These are phyloP conservation scores for Anthophora plumipes DNA, from an alignment of 2,888 invertebrate species.

Conservation along the genomic window DNA sequence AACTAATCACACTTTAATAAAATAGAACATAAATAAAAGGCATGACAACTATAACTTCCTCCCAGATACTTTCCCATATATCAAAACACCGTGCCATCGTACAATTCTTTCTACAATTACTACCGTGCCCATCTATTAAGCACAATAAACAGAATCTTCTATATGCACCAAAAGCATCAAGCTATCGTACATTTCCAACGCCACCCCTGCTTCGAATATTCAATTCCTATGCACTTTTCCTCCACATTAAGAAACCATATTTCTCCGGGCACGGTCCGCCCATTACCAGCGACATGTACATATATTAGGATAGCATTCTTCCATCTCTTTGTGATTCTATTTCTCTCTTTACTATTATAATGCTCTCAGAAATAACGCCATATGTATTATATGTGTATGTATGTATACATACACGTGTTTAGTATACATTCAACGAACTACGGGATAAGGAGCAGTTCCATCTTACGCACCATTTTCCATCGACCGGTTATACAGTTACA, in stretches of 20 bases:
- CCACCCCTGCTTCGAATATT: neutral
- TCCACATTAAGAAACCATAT: conserved; percentile 2
- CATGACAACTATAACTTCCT: no score
- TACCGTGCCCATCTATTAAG: neutral
- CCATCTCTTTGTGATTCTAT: conserved; percentile 24
- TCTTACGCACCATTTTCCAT: conserved; percentile 66
- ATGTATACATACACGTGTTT: conserved; percentile 47
- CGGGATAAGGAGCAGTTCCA: conserved; percentile 12
- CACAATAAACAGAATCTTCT: neutral
- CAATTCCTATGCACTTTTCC: conserved; percentile 5
- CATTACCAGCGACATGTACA: conserved; percentile 26
- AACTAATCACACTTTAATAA: no score
- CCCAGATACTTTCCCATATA: no score
- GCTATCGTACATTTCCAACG: neutral
- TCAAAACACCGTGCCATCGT: neutral
- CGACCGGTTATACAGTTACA: conserved; percentile 39
- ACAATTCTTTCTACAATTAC: no score
- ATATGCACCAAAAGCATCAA: neutral
- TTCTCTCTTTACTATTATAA: neutral
- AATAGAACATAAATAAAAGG: no score
- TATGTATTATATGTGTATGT: no score
- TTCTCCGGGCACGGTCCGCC: neutral
- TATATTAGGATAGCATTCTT: conserved; percentile 18
- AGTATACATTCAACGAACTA: neutral
- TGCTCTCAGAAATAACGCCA: conserved; percentile 10